These are phyloP conservation scores for Marmota flaviventris DNA, from an alignment of 2,113 vertebrate species.

Conservation along the genomic window DNA sequence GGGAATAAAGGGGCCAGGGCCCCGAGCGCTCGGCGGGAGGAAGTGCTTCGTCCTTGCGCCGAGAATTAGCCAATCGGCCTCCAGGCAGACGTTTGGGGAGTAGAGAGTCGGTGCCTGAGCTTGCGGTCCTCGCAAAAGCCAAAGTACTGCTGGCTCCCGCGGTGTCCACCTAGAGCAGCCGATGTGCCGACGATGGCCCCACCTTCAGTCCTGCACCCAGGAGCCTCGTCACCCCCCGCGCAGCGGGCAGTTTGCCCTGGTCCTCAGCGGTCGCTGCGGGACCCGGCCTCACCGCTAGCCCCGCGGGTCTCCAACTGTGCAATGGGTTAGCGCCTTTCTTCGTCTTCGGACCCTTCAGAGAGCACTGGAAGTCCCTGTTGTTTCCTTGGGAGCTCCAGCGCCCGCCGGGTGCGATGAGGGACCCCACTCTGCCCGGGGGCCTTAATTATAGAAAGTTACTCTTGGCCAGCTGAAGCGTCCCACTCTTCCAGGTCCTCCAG, in stretches of 20 bases:
- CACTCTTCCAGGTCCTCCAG: background rate
- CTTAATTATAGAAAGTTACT: background rate
- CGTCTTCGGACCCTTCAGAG: background rate
- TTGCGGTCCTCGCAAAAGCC: background rate
- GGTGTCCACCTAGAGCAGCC: rapidly evolving
- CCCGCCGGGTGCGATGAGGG: rapidly evolving
- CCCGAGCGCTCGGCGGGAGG: rapidly evolving
- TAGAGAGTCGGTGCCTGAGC: background rate
- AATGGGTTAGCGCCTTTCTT: background rate
- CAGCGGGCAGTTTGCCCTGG: background rate
- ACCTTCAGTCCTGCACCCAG: background rate
- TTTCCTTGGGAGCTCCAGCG: background rate
- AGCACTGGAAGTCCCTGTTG: rapidly evolving
- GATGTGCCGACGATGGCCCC: background rate
- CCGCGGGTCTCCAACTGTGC: too few species aligned
- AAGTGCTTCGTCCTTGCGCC: background rate
- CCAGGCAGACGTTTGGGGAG: background rate
- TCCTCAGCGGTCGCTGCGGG: background rate
- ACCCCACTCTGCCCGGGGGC: rapidly evolving
- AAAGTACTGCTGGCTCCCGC: too few species aligned
- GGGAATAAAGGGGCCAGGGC: background rate
- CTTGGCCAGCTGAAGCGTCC: background rate
- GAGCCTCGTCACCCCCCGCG: background rate
- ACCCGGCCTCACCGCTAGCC: background rate
- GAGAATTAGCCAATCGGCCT: background rate